phyloP scores from a whole-genome alignment of 2,797 vertebrate species.

The Austrolebias charrua region DNA sequence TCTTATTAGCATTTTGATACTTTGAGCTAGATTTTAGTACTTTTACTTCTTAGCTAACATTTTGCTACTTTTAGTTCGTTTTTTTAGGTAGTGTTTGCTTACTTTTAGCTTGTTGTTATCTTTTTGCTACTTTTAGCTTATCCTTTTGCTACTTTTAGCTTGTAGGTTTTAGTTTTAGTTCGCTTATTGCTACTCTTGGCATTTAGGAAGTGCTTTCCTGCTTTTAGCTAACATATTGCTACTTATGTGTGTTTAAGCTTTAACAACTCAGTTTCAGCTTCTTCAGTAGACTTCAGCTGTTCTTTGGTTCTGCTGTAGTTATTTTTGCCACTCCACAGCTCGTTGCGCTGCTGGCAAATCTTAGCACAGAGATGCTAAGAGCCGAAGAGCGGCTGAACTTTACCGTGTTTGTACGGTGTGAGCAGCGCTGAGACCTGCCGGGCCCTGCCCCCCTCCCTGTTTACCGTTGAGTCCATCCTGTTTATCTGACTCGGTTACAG shows the following conservation, averaged over 20 bases:
- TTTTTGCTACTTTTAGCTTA: too few species aligned
- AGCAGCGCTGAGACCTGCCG: conserved; percentile 37
- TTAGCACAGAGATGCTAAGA: conserved; percentile 12
- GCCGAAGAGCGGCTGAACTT: conserved; percentile 13
- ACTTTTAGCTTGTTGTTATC: background rate
- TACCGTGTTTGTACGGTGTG: conserved; percentile 4
- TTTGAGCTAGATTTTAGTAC: too few species aligned
- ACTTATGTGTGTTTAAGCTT: background rate
- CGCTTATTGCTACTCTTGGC: too few species aligned
- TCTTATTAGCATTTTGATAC: too few species aligned
- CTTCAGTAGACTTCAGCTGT: background rate
- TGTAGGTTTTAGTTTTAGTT: too few species aligned
- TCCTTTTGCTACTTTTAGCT: too few species aligned
- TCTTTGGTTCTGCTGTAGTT: background rate
- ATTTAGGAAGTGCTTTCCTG: too few species aligned
- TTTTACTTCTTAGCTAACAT: too few species aligned
- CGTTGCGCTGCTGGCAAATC: conserved; percentile 24
- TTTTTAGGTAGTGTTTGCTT: too few species aligned
- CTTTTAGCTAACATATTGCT: too few species aligned
- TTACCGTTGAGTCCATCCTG: conserved; percentile 63
- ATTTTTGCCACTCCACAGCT: conserved; percentile 5
- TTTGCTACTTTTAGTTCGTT: too few species aligned
- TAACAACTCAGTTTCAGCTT: background rate
- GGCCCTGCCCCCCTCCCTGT: conserved; percentile 54
- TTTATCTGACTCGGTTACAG: conserved; percentile 70